A percentile compares a stretch with the other conserved stretches of the same genome.
phyloP scores from a whole-genome alignment of 2,797 vertebrate genomes.

The Arnoldichthys spilopterus region DNA sequence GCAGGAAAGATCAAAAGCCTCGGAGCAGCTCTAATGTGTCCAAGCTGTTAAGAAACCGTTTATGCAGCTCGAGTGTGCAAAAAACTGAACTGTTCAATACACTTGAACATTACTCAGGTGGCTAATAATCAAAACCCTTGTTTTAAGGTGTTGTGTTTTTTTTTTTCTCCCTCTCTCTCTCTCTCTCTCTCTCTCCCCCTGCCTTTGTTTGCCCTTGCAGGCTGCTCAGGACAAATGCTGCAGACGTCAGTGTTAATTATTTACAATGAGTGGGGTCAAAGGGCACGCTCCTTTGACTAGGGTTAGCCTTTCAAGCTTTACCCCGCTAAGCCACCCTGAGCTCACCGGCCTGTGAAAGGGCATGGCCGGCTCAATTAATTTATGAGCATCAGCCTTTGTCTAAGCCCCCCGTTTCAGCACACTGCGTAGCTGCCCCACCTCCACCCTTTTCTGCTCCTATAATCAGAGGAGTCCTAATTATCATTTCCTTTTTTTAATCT shows the following conservation, averaged over 20 bases:
- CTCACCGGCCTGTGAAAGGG: slow-evolving; percentile 43
- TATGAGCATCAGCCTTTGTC: slow-evolving; percentile 18
- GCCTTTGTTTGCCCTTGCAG: slow-evolving; percentile 50
- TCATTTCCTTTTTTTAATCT: not conserved
- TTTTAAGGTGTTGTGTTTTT: slow-evolving; percentile 27
- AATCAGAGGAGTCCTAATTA: not conserved
- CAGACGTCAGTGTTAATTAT: slow-evolving; percentile 71
- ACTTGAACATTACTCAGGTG: slow-evolving; percentile 46
- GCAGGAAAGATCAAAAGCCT: slow-evolving; percentile 40
- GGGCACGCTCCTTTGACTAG: slow-evolving; percentile 36
- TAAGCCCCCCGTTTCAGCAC: slow-evolving; percentile 1
- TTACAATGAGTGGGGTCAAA: slow-evolving; percentile 60
- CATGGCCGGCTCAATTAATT: slow-evolving; percentile 40
- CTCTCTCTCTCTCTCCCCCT: not conserved
- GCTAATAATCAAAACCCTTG: slow-evolving; percentile 63
- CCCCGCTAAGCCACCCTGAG: slow-evolving; percentile 31
- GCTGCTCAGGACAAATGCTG: slow-evolving; percentile 54
- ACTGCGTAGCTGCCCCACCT: slow-evolving; percentile 1
- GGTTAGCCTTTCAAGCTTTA: slow-evolving; percentile 43
- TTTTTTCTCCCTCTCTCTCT: slow-evolving; percentile 54
- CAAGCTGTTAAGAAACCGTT: slow-evolving; percentile 31
- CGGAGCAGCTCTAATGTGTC: slow-evolving; percentile 3
- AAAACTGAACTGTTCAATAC: slow-evolving; percentile 42
- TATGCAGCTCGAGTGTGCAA: too few relatives aligned
- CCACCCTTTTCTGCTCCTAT: not conserved